Base-by-base conservation (phyloP, 2,797 vertebrate genomes). In the Hyperoplus immaculatus region DNA sequence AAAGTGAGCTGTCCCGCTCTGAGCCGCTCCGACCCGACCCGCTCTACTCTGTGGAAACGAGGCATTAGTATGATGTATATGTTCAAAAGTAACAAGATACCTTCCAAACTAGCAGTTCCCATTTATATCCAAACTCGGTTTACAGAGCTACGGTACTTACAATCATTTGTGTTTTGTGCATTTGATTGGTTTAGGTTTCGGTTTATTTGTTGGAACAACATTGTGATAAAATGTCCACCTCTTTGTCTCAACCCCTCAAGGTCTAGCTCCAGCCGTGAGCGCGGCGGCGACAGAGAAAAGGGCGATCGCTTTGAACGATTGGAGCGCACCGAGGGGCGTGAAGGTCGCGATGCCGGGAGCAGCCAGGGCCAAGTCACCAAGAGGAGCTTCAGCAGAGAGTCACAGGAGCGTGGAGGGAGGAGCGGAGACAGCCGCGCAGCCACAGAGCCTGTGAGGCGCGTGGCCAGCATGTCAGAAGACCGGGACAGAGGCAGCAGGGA, bases 301-400 rank as follows among this genome's bases (percentile, higher is more conserved):
- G 50, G 58, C 0, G 91, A 94, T 36, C 84, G 84, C 1, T 97
- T 94, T 8, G 98, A 99, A 43, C 93, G 96, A 1, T 93, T 95
- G 0, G 95, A 96, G 16, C 94, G 96, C n/a, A 93, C 92, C 49
- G 96, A 91, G 87, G 93, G 96, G 16, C 88, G 93, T 0, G 97
- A 89, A 83, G 93, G 96, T 13, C 88, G 94, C 0, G 97, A 97
- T 0, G 91, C 93, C 71, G 60, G 93, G 18, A 83, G 91, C 29
- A 60, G 65, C 60, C 93, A 94, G 8, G 94, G 93, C 0, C 61
- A 96, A 51, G 94, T 94, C 83, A 94, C 96, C 56, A 99, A 99
- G 92, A 95, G 97, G 75, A 99, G 98, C 89, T 99, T 97, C 91
- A 99, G 98, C 94, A 97, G 97, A 77, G 98, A 99, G 91, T 94